Evolutionary conservation across 2,113 vertebrate species (phyloP).

Genomic region (Agapornis roseicollis): DNA sequence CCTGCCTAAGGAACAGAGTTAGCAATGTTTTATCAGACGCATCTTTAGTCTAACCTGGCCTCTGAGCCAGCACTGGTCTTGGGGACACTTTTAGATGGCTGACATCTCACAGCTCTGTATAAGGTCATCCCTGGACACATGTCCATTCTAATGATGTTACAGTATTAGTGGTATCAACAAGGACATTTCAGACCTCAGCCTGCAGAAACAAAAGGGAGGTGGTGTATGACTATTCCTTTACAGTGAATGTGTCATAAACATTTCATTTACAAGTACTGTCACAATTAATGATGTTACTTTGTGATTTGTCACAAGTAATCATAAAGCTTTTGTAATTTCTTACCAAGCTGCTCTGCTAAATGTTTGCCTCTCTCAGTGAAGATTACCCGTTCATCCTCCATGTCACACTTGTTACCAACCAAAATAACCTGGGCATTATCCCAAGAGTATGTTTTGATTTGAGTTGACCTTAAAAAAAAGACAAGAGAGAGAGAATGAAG

Average conservation of each 20-base stretch:
- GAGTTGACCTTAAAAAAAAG: slow-evolving; percentile 87
- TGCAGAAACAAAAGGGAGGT: not conserved
- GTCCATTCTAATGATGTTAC: not conserved
- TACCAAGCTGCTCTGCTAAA: slow-evolving; percentile 95
- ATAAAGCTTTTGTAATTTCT: slow-evolving; percentile 41
- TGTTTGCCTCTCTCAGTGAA: slow-evolving; percentile 89
- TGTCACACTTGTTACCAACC: slow-evolving; percentile 96
- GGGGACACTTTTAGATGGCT: not conserved
- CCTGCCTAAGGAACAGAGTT: not conserved
- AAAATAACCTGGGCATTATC: slow-evolving; percentile 97
- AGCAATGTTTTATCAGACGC: not conserved
- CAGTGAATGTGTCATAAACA: not conserved
- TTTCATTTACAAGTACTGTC: not conserved
- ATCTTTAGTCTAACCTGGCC: not conserved
- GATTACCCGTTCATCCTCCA: slow-evolving; percentile 94
- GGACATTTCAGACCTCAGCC: not conserved
- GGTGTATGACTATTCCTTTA: not conserved
- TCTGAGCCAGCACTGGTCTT: not conserved
- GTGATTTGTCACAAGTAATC: not conserved
- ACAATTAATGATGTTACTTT: not conserved
- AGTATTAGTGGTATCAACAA: not conserved
- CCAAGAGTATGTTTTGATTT: slow-evolving; percentile 98
- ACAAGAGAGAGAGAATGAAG: not conserved
- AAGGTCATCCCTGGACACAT: not conserved
- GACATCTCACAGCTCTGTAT: not conserved